phyloP scores from a whole-genome alignment of 2,888 invertebrate genomes.

The Euplagia quadripunctaria region DNA sequence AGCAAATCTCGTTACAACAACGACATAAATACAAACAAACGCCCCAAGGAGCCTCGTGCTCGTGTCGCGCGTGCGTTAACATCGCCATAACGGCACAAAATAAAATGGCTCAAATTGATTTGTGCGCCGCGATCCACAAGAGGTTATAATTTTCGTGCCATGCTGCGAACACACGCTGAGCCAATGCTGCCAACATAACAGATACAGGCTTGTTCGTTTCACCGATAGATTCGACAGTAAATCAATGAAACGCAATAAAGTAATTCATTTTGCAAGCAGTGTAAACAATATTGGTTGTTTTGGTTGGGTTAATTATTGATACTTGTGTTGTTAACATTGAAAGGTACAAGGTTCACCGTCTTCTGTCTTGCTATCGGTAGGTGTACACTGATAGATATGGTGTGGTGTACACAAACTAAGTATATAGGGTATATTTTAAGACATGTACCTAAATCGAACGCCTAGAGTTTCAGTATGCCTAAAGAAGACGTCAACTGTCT shows the following conservation, averaged over 20 bases:
- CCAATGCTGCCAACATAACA: constrained; percentile 61
- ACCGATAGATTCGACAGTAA: constrained; percentile 43
- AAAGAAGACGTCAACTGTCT: background rate
- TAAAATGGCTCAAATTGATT: constrained; percentile 80
- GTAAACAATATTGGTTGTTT: constrained; percentile 27
- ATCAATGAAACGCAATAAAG: constrained; percentile 28
- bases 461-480: no score
- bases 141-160: constrained; percentile 85
- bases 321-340: constrained; percentile 20
- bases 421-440: background rate
- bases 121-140: constrained; percentile 64
- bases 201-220: constrained; percentile 59
- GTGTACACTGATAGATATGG: background rate
- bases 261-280: constrained; percentile 24
- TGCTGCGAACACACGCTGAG: constrained; percentile 74
- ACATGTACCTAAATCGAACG: background rate
- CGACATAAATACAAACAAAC: constrained; percentile 38
- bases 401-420: background rate
- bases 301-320: constrained; percentile 26
- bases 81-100: constrained; percentile 58
- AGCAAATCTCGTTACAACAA: constrained; percentile 33
- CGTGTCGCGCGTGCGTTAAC: constrained; percentile 61
- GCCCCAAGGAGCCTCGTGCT: constrained; percentile 37
- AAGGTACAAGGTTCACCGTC: constrained; percentile 2
- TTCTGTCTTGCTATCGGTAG: background rate